Conservation (phyloP, 2,797 vertebrate genomes). For the Podargus strigoides region DNA sequence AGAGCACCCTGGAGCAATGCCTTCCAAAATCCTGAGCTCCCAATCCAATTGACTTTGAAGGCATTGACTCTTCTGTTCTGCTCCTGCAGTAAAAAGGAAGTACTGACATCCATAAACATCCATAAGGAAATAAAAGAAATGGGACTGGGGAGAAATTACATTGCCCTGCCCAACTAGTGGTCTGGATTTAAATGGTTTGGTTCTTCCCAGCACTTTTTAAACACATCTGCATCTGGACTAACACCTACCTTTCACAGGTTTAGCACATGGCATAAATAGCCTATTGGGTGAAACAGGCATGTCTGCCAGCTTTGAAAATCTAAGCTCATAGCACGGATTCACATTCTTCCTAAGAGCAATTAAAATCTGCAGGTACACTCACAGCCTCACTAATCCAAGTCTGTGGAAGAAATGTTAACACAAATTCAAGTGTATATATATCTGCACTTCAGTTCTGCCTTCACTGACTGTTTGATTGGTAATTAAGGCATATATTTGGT, state of each 20-base stretch:
- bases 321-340: background rate
- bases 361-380: background rate
- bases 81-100: background rate
- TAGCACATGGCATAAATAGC: background rate
- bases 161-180: background rate
- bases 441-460: background rate
- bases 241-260: background rate
- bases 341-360: background rate
- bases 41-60: background rate
- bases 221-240: background rate
- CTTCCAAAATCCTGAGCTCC: background rate
- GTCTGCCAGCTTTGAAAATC: background rate
- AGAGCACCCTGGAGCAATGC: background rate
- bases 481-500: slow-evolving; percentile 48
- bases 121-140: background rate
- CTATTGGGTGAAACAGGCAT: background rate
- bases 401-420: background rate
- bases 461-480: slow-evolving; percentile 25
- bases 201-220: background rate
- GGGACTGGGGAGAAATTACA: background rate
- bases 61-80: background rate
- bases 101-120: background rate
- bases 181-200: background rate
- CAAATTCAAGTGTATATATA: background rate
- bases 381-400: background rate